A percentile compares a stretch with the other conserved stretches of the same genome.
These are phyloP conservation scores for Camponotus fellah DNA, from an alignment of 2,888 invertebrate genomes.

Conservation along the genomic window DNA sequence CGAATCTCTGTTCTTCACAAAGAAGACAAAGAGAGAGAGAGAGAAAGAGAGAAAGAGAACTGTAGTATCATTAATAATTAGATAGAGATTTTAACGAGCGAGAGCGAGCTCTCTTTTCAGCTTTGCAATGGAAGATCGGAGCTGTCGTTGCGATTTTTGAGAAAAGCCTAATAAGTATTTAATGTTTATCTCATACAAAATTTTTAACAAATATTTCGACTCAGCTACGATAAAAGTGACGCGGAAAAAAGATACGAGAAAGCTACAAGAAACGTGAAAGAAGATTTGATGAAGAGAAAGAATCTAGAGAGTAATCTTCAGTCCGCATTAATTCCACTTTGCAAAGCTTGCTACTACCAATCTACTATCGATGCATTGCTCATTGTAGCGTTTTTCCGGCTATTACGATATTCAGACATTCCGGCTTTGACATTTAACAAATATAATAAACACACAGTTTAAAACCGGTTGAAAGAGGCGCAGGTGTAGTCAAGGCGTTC, in stretches of 20 bases:
- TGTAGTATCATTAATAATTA: background rate
- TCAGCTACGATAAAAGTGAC: background rate
- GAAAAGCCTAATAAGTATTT: background rate
- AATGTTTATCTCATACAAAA: background rate
- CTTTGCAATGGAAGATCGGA: background rate
- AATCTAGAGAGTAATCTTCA: too few relatives aligned
- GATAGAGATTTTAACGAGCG: background rate
- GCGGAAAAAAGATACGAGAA: background rate
- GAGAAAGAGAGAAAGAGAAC: background rate
- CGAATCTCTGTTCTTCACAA: background rate
- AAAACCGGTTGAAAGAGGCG: constrained; percentile 61
- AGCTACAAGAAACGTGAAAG: background rate
- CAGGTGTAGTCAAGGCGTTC: constrained; percentile 56
- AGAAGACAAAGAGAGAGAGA: too few relatives aligned
- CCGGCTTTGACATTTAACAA: constrained; percentile 62
- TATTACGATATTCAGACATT: constrained; percentile 12
- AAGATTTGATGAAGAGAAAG: background rate
- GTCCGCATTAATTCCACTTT: background rate
- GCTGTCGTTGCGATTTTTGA: background rate
- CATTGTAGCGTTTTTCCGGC: constrained; percentile 30
- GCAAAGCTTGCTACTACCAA: background rate
- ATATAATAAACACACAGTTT: constrained; percentile 52
- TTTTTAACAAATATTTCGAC: background rate
- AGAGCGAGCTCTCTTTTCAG: background rate
- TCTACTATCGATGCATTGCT: background rate